phyloP scores from a whole-genome alignment of 2,888 invertebrate species.

The Patella caerulea region DNA sequence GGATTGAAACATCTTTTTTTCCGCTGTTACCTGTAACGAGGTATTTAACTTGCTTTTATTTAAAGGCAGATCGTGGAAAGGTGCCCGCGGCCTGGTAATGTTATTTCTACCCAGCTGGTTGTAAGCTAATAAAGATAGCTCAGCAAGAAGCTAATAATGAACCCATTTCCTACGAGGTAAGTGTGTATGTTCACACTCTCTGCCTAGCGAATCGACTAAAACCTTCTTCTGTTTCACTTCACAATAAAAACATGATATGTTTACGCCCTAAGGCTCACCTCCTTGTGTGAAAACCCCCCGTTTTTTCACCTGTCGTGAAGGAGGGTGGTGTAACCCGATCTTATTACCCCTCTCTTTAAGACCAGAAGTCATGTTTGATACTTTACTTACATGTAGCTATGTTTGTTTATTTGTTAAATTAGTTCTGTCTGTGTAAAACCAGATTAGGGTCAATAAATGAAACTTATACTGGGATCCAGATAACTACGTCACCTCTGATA shows the following conservation, averaged over 20 bases:
- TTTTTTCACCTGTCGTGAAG: constrained; percentile 5
- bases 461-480: no score
- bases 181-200: constrained; percentile 7
- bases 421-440: no score
- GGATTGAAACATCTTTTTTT: constrained; percentile 2
- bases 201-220: background rate
- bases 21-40: background rate
- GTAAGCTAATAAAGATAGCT: constrained; percentile 7
- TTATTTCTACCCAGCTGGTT: constrained; percentile 7
- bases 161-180: background rate
- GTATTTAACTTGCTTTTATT: constrained; percentile 5
- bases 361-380: no score
- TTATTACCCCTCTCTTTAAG: background rate
- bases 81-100: background rate
- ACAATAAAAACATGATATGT: constrained; percentile 5
- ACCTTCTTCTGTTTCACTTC: background rate
- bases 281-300: background rate
- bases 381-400: no score
- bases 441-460: no score
- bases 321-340: background rate
- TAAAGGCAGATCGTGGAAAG: background rate
- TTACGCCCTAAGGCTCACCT: background rate
- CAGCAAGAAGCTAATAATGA: constrained; percentile 10
- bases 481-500: no score
- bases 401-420: no score